Conservation (phyloP, 2,113 vertebrate genomes). For the Acanthisitta chloris region DNA sequence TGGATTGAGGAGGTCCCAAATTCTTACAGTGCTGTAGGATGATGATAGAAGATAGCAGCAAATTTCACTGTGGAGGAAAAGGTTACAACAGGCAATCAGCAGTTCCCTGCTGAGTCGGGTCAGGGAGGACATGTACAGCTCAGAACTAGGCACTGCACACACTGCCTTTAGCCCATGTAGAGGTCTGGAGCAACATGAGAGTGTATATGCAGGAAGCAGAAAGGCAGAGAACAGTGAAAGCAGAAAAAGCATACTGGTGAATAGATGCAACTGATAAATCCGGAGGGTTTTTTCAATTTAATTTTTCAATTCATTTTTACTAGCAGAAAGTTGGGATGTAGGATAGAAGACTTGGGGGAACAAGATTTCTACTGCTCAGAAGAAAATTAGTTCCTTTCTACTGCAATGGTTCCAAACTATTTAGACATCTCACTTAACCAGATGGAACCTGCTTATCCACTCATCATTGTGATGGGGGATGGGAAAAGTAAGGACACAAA, state of each 20-base stretch:
- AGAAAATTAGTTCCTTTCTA: neutral
- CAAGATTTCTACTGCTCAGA: neutral
- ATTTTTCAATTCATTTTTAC: neutral
- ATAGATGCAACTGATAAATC: neutral
- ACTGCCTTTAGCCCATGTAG: neutral
- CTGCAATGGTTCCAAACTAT: neutral
- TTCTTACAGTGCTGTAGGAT: neutral
- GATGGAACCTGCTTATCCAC: neutral
- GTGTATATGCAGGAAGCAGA: neutral
- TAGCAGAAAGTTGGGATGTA: neutral
- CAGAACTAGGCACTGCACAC: neutral
- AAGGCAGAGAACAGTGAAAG: neutral
- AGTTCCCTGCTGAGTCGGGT: accelerated
- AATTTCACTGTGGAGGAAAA: neutral
- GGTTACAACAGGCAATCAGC: neutral
- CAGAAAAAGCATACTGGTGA: neutral
- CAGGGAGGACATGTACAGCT: neutral
- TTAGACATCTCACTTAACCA: neutral
- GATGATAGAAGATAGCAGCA: neutral
- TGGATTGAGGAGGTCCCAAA: neutral
- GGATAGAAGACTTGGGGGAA: neutral
- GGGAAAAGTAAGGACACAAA: neutral
- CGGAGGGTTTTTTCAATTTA: accelerated
- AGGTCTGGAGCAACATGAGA: neutral
- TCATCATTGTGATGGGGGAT: neutral